A percentile compares a stretch with the other conserved stretches of the same genome.
Evolutionary conservation across 2,797 vertebrate genomes (phyloP).

Genomic region (Chiloscyllium punctatum): DNA sequence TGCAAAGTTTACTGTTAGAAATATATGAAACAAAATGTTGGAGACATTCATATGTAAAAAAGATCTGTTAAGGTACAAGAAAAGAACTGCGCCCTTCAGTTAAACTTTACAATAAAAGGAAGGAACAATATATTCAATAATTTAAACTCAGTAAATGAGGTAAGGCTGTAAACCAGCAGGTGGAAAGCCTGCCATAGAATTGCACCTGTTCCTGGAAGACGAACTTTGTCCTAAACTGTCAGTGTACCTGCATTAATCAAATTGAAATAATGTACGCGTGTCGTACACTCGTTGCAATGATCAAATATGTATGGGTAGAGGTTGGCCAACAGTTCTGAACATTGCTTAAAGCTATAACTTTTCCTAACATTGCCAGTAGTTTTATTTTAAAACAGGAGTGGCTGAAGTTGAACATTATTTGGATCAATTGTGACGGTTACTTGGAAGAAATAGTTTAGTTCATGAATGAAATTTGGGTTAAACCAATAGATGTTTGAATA

Average conservation of each 20-base stretch:
- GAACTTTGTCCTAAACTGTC: conserved; percentile 27
- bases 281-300: not conserved
- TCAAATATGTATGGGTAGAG: not conserved
- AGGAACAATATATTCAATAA: conserved; percentile 18
- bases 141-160: conserved; percentile 33
- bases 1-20: not conserved
- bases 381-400: not conserved
- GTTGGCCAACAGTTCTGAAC: not conserved
- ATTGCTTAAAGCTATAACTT: not conserved
- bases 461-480: not conserved
- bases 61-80: not conserved
- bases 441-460: not conserved
- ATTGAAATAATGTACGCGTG: not conserved
- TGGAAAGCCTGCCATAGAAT: not conserved
- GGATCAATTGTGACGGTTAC: not conserved
- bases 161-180: conserved; percentile 28
- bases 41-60: not conserved
- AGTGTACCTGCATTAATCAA: conserved; percentile 17
- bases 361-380: not conserved
- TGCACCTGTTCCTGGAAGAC: conserved; percentile 3
- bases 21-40: not conserved
- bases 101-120: not conserved
- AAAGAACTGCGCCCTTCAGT: not conserved
- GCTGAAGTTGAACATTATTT: not conserved
- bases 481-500: not conserved